These are phyloP conservation scores for Sphaeramia orbicularis DNA, from an alignment of 2,797 vertebrate species.

Conservation along the genomic window DNA sequence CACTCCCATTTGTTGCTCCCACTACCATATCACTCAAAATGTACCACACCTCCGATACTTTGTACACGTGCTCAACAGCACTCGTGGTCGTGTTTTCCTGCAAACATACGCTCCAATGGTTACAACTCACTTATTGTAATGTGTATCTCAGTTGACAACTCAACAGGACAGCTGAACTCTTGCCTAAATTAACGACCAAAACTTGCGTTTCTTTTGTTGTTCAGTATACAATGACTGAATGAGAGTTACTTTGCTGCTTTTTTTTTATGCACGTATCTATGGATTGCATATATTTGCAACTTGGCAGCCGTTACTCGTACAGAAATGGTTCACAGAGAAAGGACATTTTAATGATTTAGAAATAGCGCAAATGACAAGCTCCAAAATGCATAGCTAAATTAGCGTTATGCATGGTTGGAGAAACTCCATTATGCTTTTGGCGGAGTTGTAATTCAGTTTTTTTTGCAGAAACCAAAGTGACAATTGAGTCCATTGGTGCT, in stretches of 20 bases:
- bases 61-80: too few relatives aligned
- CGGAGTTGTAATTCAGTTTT: not conserved
- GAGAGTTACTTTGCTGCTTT: not conserved
- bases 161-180: too few relatives aligned
- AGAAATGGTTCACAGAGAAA: not conserved
- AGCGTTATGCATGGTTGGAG: not conserved
- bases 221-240: not conserved
- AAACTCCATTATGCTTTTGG: not conserved
- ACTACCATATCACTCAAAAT: too few relatives aligned
- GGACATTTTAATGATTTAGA: constrained; percentile 1
- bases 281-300: not conserved
- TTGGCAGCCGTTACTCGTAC: not conserved
- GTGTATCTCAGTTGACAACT: too few relatives aligned
- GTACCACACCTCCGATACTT: too few relatives aligned
- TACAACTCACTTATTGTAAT: too few relatives aligned
- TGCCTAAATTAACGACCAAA: too few relatives aligned
- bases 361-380: not conserved
- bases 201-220: too few relatives aligned
- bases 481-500: not conserved
- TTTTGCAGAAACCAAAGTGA: not conserved
- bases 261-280: not conserved
- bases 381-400: not conserved
- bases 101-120: too few relatives aligned
- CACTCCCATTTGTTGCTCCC: too few relatives aligned
- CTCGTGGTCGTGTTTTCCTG: too few relatives aligned